phyloP scores from a whole-genome alignment of 2,113 vertebrate species.

The Anolis carolinensis region DNA sequence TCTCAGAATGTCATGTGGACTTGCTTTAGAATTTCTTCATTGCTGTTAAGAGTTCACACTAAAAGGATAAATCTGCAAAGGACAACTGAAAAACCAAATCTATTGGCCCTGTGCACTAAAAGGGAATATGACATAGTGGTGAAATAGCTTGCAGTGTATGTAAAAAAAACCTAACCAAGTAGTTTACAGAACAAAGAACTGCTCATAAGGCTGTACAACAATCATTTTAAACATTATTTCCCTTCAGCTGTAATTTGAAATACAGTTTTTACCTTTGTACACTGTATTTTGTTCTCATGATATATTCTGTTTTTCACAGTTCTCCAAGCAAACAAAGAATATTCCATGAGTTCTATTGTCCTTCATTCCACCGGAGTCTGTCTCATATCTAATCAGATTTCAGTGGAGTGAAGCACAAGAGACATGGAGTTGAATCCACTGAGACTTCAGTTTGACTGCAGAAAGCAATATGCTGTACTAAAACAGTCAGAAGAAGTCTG shows the following conservation, averaged over 20 bases:
- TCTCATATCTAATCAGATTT: conserved; percentile 94
- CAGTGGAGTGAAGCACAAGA: conserved; percentile 99
- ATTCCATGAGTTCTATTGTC: conserved; percentile 90
- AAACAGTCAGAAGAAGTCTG: not conserved
- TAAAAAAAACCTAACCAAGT: not conserved
- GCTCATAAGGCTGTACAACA: not conserved
- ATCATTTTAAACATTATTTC: accelerated
- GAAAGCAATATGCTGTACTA: not conserved
- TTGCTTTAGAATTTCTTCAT: not conserved
- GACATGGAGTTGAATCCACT: conserved; percentile 81
- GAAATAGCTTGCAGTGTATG: not conserved
- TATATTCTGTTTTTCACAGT: accelerated
- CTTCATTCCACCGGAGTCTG: conserved; percentile 99
- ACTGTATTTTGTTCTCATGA: not conserved
- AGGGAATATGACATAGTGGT: not conserved
- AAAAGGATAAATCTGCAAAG: not conserved
- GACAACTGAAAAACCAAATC: not conserved
- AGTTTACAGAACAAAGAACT: not conserved
- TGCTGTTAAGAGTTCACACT: not conserved
- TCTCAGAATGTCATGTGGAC: not conserved
- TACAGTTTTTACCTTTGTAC: accelerated
- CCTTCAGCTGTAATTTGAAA: accelerated
- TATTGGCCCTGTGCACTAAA: not conserved
- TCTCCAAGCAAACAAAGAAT: conserved; percentile 49
- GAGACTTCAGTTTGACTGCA: conserved; percentile 23